Base-by-base conservation (phyloP, 2,797 vertebrate genomes). In the Staurois parvus region DNA sequence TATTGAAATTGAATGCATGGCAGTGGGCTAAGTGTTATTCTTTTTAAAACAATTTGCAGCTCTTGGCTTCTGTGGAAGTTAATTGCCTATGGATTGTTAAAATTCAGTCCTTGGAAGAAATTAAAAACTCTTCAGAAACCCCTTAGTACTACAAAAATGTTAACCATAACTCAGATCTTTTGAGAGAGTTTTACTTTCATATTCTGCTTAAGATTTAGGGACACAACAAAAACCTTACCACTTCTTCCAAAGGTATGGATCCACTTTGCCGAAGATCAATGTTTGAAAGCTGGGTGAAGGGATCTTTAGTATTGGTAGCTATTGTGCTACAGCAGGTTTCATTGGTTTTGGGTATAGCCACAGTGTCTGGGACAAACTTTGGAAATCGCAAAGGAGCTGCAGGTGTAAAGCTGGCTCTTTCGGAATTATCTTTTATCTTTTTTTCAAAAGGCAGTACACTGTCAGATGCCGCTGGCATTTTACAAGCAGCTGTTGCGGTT, bases 361-460 rank as follows among this genome's bases (percentile, higher is more conserved):
- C 75, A n/a, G 37, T 83, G 1, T 2, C 1, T 8, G 85, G 85
- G 15, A 86, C 13, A 77, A 15, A 83, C 28, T 6, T 52, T 78
- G 85, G 85, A 40, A 3, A 62, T 73, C 85, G 82, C 26, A 86
- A 82, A 48, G 85, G 85, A 24, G 26, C 19, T 42, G n/a, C 7
- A 48, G 73, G 64, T 28, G 21, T 72, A 2, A 45, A 13, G 66
- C 19, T 32, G n/a, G 10, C 24, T 52, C 48, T 10, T 15, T 2
- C 48, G 15, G 26, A 29, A 59, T n/a, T n/a, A 26, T 29, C 3
- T 37, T 2, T 24, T 37, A 11, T 15, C 15, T 26, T 29, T 2
- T 26, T 11, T 13, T 70, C 69, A 79, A 12, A 2, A 56, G 70
- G n/a, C 11, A 68, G 42, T 1, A 37, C 2, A 69, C 24, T 59